These are phyloP conservation scores for Ammospiza caudacuta DNA, from an alignment of 2,113 vertebrate species.

Conservation along the genomic window DNA sequence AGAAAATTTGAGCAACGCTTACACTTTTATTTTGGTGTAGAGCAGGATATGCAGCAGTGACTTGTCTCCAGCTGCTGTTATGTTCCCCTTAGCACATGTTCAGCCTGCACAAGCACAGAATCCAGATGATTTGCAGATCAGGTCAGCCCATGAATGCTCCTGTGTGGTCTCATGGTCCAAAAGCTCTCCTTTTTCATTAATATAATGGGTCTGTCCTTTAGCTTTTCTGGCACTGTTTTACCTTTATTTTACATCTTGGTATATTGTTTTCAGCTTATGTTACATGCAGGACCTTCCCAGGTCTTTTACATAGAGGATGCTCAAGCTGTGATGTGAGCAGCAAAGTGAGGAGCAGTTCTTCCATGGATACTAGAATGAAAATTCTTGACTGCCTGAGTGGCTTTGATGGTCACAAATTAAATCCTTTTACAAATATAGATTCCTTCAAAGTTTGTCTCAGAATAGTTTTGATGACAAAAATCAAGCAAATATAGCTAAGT, in stretches of 20 bases:
- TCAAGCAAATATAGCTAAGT: neutral
- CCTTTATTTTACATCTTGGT: neutral
- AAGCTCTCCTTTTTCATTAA: neutral
- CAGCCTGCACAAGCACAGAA: neutral
- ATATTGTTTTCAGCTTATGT: rapidly evolving
- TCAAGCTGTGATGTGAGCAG: neutral
- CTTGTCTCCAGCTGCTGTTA: neutral
- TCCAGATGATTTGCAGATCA: neutral
- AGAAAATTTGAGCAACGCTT: neutral
- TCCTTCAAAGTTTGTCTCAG: neutral
- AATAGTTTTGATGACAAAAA: neutral
- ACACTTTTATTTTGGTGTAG: neutral
- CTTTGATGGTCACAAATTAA: neutral
- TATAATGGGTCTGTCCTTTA: neutral
- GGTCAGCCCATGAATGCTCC: neutral
- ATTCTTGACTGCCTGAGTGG: neutral
- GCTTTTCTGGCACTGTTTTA: neutral
- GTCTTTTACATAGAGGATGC: neutral
- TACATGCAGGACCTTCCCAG: neutral
- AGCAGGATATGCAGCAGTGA: neutral
- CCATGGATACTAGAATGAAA: neutral
- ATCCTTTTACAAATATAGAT: neutral
- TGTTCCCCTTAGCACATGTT: neutral
- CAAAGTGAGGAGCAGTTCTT: neutral
- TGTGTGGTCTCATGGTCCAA: neutral